Evolutionary conservation across 2,888 invertebrate genomes (phyloP), one percentile per base, ranked within the genome.

Genomic region (Xiphydria camelus): DNA sequence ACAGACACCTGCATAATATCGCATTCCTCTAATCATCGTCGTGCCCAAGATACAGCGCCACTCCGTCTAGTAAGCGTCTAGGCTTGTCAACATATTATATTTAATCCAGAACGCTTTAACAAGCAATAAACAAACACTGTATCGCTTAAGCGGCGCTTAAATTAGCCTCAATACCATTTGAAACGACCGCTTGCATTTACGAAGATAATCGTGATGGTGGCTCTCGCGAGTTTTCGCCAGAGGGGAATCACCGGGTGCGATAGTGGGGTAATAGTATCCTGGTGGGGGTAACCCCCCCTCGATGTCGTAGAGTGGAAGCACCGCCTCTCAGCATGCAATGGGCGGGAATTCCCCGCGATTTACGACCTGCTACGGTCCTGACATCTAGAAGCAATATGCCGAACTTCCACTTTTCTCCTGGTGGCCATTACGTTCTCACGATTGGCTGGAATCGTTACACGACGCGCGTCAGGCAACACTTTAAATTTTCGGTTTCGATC

Each of bases 381-480:
- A 77, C 81, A 81, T 81, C 81, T 81, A 79, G 77, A 77, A 79
- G 78, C 74, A 69, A 70, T 71, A 71, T 72, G 72, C 69, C 70
- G 76, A 68, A 57, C 59, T 52, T 41, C 23, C 40, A 50, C 47
- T 49, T 55, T 53, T 53, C 53, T 52, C 75, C 72, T 75, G 79
- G 81, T 78, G 79, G 81, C 81, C 81, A 81, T 82, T 81, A 82
- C 81, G 77, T 75, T 73, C 66, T 70, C 75, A 78, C 78, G 77
- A 82, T 81, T 82, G 82, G 81, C 76, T 76, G 75, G 53, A 60
- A 64, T 62, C 59, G 61, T 60, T 59, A 59, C 60, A 75, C 73
- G 48, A 66, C 72, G 67, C 64, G 63, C 69, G 71, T 72, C 73
- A 73, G 63, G 53, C 61, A 61, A 70, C 58, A 53, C 62, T 65